A percentile compares a stretch with the other conserved stretches of the same genome.
Evolutionary conservation across 2,113 vertebrate genomes (phyloP).

Genomic region (Bufo bufo): DNA sequence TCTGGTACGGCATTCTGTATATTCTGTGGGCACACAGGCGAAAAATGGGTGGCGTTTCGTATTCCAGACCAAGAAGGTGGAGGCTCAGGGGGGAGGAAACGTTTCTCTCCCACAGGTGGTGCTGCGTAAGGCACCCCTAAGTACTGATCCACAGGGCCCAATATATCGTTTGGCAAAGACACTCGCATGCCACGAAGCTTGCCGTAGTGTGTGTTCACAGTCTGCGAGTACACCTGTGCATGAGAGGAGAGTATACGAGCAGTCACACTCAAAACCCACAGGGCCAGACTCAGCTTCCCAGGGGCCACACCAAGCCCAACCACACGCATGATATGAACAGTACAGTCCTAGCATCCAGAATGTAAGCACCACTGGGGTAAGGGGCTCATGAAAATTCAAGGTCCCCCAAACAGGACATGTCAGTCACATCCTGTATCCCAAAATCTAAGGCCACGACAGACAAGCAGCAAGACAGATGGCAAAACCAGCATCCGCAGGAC

Average conservation of each 20-base stretch:
- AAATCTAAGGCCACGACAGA: conserved; percentile 61
- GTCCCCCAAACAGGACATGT: conserved; percentile 63
- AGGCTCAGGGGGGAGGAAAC: conserved; percentile 94
- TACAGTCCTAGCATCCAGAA: conserved; percentile 72
- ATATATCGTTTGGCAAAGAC: conserved; percentile 92
- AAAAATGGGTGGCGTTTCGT: conserved; percentile 97
- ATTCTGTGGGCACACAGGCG: conserved; percentile 97
- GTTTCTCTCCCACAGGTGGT: conserved; percentile 89
- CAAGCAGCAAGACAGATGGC: conserved; percentile 62
- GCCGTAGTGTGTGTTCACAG: conserved; percentile 97
- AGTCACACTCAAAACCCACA: conserved; percentile 87
- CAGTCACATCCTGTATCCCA: conserved; percentile 62
- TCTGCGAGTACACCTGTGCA: conserved; percentile 89
- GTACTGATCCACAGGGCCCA: conserved; percentile 96
- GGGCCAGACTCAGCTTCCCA: conserved; percentile 73
- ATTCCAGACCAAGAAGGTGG: conserved; percentile 96
- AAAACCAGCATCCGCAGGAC: conserved; percentile 65
- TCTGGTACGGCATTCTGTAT: conserved; percentile 97
- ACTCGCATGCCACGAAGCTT: conserved; percentile 92
- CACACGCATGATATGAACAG: conserved; percentile 78
- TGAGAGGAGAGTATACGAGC: conserved; percentile 73
- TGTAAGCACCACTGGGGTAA: conserved; percentile 69
- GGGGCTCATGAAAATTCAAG: conserved; percentile 62
- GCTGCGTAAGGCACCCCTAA: conserved; percentile 88
- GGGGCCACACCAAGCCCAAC: conserved; percentile 69